Evolutionary conservation across 2,797 vertebrate genomes (phyloP).

Genomic region (Cryptoblepharus egeriae): DNA sequence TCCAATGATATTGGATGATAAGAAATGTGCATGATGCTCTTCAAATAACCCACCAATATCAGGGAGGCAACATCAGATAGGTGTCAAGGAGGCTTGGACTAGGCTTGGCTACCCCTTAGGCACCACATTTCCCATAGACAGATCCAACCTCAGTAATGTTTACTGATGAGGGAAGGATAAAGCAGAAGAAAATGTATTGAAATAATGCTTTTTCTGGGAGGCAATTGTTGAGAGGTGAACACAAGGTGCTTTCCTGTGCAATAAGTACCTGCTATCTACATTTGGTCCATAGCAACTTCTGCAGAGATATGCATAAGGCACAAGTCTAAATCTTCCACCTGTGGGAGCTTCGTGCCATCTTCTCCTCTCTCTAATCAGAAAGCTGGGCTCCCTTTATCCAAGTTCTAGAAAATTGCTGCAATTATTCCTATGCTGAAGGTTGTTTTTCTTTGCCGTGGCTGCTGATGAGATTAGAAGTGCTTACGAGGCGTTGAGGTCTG

Average conservation of each 20-base stretch:
- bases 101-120: background rate
- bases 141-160: background rate
- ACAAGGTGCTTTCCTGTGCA: background rate
- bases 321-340: background rate
- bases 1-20: too few relatives aligned
- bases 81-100: too few relatives aligned
- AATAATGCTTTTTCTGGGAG: background rate
- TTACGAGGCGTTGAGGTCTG: constrained; percentile 4
- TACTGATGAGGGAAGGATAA: background rate
- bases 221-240: background rate
- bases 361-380: background rate
- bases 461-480: constrained; percentile 11
- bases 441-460: background rate
- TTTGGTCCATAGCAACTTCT: background rate
- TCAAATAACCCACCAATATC: too few relatives aligned
- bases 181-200: background rate
- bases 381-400: background rate
- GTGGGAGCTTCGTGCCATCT: background rate
- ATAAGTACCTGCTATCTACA: background rate
- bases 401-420: constrained; percentile 18
- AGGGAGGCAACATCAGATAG: too few relatives aligned
- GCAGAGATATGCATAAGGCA: background rate
- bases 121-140: background rate
- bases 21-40: background rate
- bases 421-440: background rate